phyloP scores from a whole-genome alignment of 2,113 vertebrate genomes.

The Stictonetta naevosa region DNA sequence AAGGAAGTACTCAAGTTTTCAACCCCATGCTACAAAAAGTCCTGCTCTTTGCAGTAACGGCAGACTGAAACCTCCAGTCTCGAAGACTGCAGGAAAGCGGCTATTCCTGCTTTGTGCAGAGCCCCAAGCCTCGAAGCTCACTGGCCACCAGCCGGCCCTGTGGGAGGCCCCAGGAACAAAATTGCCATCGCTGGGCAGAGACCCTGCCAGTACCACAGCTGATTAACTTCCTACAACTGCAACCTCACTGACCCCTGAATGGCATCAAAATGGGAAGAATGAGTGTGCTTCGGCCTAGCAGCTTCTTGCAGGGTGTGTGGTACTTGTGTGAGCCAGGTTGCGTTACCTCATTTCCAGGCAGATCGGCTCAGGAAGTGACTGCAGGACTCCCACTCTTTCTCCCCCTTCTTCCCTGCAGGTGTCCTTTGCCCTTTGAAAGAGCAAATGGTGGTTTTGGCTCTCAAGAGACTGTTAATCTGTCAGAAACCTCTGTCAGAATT shows the following conservation, averaged over 20 bases:
- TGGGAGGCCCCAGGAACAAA: neutral
- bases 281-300: neutral
- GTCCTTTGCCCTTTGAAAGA: neutral
- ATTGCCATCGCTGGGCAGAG: neutral
- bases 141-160: neutral
- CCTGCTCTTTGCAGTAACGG: neutral
- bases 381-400: neutral
- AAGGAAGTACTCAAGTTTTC: neutral
- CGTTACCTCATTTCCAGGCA: neutral
- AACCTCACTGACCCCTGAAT: neutral
- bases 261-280: neutral
- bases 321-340: neutral
- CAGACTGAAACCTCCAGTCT: neutral
- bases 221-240: neutral
- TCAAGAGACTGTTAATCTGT: neutral
- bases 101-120: neutral
- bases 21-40: neutral
- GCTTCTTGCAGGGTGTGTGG: neutral
- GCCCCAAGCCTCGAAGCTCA: neutral
- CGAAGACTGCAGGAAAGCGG: accelerated
- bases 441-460: neutral
- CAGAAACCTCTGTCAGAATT: neutral
- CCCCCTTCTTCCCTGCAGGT: neutral
- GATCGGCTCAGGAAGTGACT: neutral
- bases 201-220: constrained; percentile 1